Evolutionary conservation across 2,888 invertebrate species (phyloP).

Genomic region (Scotopteryx bipunctaria): DNA sequence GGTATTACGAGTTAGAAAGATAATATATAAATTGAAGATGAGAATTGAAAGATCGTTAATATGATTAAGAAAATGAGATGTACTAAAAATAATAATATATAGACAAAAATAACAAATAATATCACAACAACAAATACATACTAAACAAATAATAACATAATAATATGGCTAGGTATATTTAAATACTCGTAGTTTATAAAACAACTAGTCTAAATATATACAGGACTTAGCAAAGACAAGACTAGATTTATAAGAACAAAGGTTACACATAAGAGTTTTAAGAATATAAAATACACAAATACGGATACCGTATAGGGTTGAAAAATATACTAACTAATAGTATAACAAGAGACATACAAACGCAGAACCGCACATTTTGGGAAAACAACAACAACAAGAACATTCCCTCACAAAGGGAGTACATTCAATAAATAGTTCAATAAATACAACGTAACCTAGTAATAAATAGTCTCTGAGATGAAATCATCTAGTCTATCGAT

Average conservation of each 20-base stretch:
- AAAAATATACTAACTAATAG: constrained; percentile 74
- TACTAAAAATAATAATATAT: constrained; percentile 12
- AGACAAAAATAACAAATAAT: constrained; percentile 32
- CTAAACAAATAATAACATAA: constrained; percentile 35
- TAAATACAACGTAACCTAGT: constrained; percentile 74
- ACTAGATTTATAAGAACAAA: constrained; percentile 61
- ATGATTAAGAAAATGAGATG: constrained; percentile 11
- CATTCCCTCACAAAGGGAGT: constrained; percentile 68
- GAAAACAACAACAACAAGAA: constrained; percentile 71
- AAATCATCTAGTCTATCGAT: constrained; percentile 17
- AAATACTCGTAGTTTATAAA: constrained; percentile 30
- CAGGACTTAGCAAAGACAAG: constrained; percentile 62
- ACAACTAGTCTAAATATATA: constrained; percentile 44
- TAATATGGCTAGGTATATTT: constrained; percentile 34
- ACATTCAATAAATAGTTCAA: constrained; percentile 63
- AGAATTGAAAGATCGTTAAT: constrained; percentile 4
- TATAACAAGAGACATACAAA: constrained; percentile 74
- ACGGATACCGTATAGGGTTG: constrained; percentile 79
- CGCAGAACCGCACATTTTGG: constrained; percentile 68
- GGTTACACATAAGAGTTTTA: constrained; percentile 49
- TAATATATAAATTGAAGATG: neutral
- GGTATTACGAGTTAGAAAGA: neutral
- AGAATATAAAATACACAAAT: constrained; percentile 72
- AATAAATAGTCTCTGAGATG: constrained; percentile 52
- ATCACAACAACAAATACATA: constrained; percentile 40